phyloP scores from a whole-genome alignment of 2,797 vertebrate genomes.

The Gephyroberyx darwinii region DNA sequence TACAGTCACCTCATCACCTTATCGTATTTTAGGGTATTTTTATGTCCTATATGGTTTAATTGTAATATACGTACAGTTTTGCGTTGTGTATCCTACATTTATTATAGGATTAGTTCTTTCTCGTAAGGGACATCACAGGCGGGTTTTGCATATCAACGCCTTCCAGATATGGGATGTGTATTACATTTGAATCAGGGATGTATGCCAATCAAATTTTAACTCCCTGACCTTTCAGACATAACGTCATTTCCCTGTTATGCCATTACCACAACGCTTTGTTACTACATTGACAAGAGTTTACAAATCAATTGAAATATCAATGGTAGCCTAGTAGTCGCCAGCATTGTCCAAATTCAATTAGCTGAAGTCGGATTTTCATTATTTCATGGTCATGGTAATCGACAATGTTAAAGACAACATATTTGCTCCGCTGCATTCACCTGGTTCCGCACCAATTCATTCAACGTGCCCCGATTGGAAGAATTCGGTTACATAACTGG shows the following conservation, averaged over 20 bases:
- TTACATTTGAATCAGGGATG: slow-evolving; percentile 29
- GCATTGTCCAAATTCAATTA: too few species aligned
- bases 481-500: too few species aligned
- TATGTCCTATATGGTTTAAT: neutral
- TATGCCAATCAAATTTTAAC: slow-evolving; percentile 34
- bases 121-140: neutral
- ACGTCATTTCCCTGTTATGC: neutral
- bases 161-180: slow-evolving; percentile 16
- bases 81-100: too few species aligned
- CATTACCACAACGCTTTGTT: neutral
- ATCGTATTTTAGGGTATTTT: neutral
- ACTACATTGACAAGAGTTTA: too few species aligned
- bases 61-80: neutral
- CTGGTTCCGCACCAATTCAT: too few species aligned
- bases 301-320: too few species aligned
- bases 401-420: too few species aligned
- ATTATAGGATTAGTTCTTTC: neutral
- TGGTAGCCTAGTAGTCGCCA: too few species aligned
- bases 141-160: slow-evolving; percentile 20
- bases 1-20: slow-evolving; percentile 15
- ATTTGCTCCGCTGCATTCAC: too few species aligned
- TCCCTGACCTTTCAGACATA: slow-evolving; percentile 14
- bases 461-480: too few species aligned
- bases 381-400: too few species aligned
- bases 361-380: too few species aligned